Evolutionary conservation across 2,888 invertebrate genomes (phyloP).

Genomic region (Drosophila formosana): DNA sequence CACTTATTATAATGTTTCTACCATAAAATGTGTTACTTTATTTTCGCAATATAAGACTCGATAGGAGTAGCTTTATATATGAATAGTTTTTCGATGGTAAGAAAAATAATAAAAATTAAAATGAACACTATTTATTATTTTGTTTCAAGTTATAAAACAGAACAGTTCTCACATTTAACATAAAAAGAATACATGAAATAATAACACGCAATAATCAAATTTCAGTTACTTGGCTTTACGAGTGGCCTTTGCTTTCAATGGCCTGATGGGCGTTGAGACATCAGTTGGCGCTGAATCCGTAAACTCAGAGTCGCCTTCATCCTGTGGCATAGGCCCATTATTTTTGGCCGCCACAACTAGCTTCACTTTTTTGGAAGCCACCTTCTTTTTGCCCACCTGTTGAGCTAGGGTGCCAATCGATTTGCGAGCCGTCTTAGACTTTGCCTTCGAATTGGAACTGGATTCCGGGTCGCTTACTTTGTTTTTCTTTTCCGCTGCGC

Average conservation of each 20-base stretch:
- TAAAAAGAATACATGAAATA: background rate
- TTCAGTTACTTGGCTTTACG: background rate
- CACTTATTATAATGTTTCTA: no score
- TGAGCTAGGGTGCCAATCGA: conserved; percentile 14
- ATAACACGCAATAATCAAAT: background rate
- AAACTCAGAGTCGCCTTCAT: background rate
- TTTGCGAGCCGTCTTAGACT: conserved; percentile 2
- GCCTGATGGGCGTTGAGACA: conserved; percentile 1
- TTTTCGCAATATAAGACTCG: no score
- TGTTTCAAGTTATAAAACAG: background rate
- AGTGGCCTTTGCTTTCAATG: background rate
- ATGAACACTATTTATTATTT: background rate
- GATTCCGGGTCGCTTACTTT: background rate
- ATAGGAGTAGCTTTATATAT: no score
- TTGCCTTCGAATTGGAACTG: background rate
- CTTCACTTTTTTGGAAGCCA: background rate
- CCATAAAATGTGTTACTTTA: no score
- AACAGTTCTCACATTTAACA: background rate
- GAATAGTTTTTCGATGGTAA: background rate
- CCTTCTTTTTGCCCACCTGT: background rate
- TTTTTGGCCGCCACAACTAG: conserved; percentile 6
- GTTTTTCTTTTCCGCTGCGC: background rate
- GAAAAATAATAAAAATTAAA: background rate
- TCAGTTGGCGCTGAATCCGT: background rate
- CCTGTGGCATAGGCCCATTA: no score